Conservation (phyloP, 2,797 vertebrate species). For the Alcedo atthis region DNA sequence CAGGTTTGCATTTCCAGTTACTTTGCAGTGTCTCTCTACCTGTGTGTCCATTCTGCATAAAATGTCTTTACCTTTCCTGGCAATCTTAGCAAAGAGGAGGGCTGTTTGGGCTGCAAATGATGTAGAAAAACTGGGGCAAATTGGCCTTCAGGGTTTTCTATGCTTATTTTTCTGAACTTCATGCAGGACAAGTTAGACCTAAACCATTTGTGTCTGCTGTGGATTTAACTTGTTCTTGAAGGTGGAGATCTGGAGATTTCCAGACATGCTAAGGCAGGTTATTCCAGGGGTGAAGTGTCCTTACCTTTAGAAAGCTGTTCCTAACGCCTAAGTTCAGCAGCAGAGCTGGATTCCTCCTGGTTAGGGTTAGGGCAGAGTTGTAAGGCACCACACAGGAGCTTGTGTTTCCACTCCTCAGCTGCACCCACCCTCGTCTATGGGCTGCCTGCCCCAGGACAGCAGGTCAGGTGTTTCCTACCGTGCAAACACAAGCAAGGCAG, state of each 20-base stretch:
- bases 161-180: not conserved
- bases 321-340: not conserved
- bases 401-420: fast-evolving
- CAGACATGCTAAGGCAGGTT: not conserved
- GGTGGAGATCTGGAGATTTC: not conserved
- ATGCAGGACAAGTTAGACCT: not conserved
- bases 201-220: not conserved
- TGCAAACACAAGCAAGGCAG: not conserved
- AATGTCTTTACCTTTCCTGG: not conserved
- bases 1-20: not conserved
- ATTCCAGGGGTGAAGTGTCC: not conserved
- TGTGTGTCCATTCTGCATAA: not conserved
- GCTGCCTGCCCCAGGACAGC: not conserved
- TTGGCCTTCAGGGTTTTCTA: not conserved
- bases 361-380: not conserved
- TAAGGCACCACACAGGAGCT: not conserved
- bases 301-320: not conserved
- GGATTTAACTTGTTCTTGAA: not conserved
- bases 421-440: not conserved
- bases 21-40: not conserved
- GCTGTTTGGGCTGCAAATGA: not conserved
- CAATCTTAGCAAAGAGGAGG: not conserved
- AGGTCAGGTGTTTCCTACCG: not conserved
- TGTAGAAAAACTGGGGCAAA: not conserved
- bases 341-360: not conserved